Base-by-base conservation (phyloP, 2,113 vertebrate genomes). In the Salvelinus fontinalis region DNA sequence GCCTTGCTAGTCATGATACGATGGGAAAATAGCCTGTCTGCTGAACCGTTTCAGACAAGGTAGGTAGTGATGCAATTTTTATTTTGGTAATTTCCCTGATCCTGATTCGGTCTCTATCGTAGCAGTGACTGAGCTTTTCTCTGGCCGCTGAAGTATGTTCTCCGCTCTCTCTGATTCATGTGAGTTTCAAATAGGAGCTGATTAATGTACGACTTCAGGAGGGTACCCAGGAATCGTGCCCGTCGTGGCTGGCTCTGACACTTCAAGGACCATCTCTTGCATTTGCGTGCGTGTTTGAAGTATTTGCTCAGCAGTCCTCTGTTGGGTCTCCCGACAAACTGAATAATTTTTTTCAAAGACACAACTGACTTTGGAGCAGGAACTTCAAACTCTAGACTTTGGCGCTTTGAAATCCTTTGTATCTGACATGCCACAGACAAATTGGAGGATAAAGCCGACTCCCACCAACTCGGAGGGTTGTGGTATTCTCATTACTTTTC, bases 251-350 rank as follows among this genome's bases (percentile, higher is more conserved):
- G 70, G 73, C 76, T 86, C 77, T 70, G 77, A 77, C 88, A 79
- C 79, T 84, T 91, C 76, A 77, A 75, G 80, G 86, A 89, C 82
- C 22, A 62, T 72, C 73, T 84, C 74, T 80, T 70, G 26, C 79
- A 51, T 79, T 66, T 80, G 77, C 73, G 79, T 80, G 77, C 73
- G 79, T 13, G 71, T 88, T 89, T 89, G 79, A 91, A 90, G 88
- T 87, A 77, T 87, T 88, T 86, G 82, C 86, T 80, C 86, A 88
- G 81, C 80, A 54, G 79, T 79, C 80, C 78, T 74, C 77, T n/a
- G 84, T 72, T 66, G 51, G 75, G 66, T 71, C 86, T 86, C 78
- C 78, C 49, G 81, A 85, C 74, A 78, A 86, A 87, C 79, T 74
- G 79, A 87, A 79, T 76, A 20, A 64, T 70, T 85, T 51, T 51